phyloP scores from a whole-genome alignment of 2,113 vertebrate species.

The Microcebus lehilahytsara region DNA sequence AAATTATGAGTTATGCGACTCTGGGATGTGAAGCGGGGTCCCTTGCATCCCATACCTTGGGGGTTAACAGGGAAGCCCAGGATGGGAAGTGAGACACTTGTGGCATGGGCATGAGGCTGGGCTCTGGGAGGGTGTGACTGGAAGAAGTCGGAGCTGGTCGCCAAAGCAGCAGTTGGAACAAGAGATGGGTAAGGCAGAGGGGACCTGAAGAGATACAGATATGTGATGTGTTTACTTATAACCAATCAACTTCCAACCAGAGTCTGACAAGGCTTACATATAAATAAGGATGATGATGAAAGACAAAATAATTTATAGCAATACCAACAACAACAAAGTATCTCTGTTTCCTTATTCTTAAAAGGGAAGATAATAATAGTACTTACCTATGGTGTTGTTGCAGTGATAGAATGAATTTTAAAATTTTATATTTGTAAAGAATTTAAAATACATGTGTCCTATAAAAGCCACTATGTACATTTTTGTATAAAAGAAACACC shows the following conservation, averaged over 20 bases:
- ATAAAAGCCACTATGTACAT: neutral
- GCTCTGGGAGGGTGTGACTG: neutral
- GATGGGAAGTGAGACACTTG: neutral
- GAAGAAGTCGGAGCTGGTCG: neutral
- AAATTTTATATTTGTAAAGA: neutral
- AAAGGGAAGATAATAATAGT: neutral
- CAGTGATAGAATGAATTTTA: neutral
- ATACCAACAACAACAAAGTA: neutral
- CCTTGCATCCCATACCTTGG: neutral
- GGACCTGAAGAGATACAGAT: neutral
- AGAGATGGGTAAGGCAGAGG: neutral
- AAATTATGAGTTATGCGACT: neutral
- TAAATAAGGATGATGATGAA: neutral
- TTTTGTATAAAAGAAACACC: neutral
- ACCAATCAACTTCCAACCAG: neutral
- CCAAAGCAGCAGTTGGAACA: neutral
- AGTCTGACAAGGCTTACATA: neutral
- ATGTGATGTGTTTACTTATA: neutral
- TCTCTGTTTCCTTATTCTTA: neutral
- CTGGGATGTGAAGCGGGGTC: neutral
- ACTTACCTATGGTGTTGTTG: neutral
- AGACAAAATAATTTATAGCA: neutral
- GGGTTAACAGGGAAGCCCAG: neutral
- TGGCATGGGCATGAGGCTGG: neutral
- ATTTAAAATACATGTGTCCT: neutral